phyloP scores from a whole-genome alignment of 53 echinoderm and acorn worm genomes.

The Paelopatides confundens region DNA sequence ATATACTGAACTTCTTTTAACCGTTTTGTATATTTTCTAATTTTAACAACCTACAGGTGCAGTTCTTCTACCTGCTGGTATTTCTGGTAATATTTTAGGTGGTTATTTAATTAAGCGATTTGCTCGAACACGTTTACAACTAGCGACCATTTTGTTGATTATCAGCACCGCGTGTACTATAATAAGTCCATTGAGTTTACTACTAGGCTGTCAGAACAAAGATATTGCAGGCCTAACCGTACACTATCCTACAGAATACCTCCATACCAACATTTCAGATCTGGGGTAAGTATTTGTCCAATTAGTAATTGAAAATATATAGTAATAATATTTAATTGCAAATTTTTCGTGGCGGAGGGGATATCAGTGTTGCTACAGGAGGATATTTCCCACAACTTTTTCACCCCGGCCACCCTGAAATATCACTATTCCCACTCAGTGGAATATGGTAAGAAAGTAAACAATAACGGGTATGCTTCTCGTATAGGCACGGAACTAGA shows the following conservation, averaged over 20 bases:
- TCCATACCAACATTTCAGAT: not conserved
- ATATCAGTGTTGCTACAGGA: too few relatives aligned
- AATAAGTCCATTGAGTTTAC: constrained; percentile 1
- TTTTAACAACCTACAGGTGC: constrained; percentile 40
- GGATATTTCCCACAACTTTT: not conserved
- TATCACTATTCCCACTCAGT: too few relatives aligned
- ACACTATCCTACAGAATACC: constrained; percentile 2
- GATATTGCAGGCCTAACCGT: constrained; percentile 40
- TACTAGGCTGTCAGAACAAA: constrained; percentile 34
- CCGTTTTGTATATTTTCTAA: not conserved
- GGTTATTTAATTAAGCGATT: constrained; percentile 78
- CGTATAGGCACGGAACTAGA: too few relatives aligned
- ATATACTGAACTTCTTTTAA: too few relatives aligned
- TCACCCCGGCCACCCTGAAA: too few relatives aligned
- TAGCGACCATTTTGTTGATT: constrained; percentile 23
- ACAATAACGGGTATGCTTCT: too few relatives aligned
- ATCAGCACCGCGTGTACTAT: not conserved
- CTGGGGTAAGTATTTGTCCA: not conserved
- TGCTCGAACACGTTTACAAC: constrained; percentile 6
- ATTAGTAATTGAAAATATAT: too few relatives aligned
- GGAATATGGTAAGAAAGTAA: too few relatives aligned
- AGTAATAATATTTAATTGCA: too few relatives aligned
- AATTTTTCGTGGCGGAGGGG: too few relatives aligned
- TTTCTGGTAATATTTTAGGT: constrained; percentile 79
- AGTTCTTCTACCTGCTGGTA: constrained; percentile 63